Percentiles rank a stretch among this genome's conserved stretches.
Evolutionary conservation across 2,888 invertebrate species (phyloP).

Genomic region (Myopa tessellatipennis): DNA sequence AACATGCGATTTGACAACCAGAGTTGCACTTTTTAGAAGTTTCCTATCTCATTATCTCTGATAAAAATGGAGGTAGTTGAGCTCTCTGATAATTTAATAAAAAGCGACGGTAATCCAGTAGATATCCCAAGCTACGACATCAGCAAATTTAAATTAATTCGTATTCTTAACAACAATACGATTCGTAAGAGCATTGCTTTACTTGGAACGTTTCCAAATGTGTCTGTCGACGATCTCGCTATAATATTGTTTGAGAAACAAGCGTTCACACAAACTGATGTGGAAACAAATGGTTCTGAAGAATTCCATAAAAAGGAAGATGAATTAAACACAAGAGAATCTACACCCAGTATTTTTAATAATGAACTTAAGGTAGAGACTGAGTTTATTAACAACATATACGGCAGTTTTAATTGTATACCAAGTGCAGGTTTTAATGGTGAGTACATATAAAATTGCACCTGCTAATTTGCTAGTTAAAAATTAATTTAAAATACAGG

Average conservation of each 20-base stretch:
- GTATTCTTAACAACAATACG: constrained; percentile 79
- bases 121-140: constrained; percentile 68
- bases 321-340: neutral
- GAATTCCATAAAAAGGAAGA: constrained; percentile 29
- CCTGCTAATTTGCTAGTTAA: too few species aligned
- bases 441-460: too few species aligned
- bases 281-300: constrained; percentile 54
- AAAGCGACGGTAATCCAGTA: neutral
- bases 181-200: constrained; percentile 76
- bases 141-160: constrained; percentile 75
- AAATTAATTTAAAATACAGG: constrained; percentile 69
- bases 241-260: constrained; percentile 85
- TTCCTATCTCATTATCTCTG: too few species aligned
- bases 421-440: constrained; percentile 75
- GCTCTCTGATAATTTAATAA: too few species aligned
- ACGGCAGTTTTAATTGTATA: constrained; percentile 82
- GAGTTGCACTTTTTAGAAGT: too few species aligned
- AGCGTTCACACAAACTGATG: constrained; percentile 74
- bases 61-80: too few species aligned
- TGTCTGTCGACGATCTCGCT: constrained; percentile 72
- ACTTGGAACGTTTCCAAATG: constrained; percentile 74
- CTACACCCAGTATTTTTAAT: constrained; percentile 71
- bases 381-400: constrained; percentile 85
- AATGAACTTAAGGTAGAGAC: constrained; percentile 73
- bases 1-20: too few species aligned